Percentiles rank a stretch among this genome's conserved stretches.
phyloP scores from a whole-genome alignment of 2,797 vertebrate genomes.

The Fundulus diaphanus region DNA sequence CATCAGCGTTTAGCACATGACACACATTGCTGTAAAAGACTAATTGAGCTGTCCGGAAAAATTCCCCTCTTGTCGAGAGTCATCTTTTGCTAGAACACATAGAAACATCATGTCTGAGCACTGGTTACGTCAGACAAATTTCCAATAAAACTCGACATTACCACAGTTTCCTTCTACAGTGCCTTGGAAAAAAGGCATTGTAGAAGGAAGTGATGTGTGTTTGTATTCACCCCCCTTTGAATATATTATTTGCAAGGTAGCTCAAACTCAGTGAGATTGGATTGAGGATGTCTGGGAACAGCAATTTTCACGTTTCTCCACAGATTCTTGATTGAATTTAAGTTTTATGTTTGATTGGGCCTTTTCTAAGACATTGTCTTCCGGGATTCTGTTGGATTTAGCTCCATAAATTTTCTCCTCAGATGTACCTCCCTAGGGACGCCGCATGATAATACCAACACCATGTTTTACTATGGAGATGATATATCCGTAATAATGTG shows the following conservation, averaged over 20 bases:
- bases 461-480: background rate
- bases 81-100: slow-evolving; percentile 56
- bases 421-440: background rate
- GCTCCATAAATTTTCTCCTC: background rate
- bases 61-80: slow-evolving; percentile 23
- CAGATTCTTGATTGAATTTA: background rate
- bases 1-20: slow-evolving; percentile 53
- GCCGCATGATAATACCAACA: background rate
- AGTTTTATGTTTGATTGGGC: background rate
- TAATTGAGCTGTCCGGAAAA: slow-evolving; percentile 39
- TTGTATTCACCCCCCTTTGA: background rate
- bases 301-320: background rate
- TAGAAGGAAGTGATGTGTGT: no score
- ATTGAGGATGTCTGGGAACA: background rate
- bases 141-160: background rate
- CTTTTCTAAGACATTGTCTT: background rate
- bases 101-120: slow-evolving; percentile 59
- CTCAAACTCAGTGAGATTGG: background rate
- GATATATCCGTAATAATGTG: no score
- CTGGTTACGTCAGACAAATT: slow-evolving; percentile 17
- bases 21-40: slow-evolving; percentile 53
- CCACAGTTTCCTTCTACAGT: slow-evolving; percentile 27
- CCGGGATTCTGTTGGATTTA: background rate
- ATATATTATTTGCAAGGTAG: background rate
- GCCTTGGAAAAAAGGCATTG: background rate